Evolutionary conservation across 2,888 invertebrate species (phyloP).

Genomic region (Drosophila affinis): DNA sequence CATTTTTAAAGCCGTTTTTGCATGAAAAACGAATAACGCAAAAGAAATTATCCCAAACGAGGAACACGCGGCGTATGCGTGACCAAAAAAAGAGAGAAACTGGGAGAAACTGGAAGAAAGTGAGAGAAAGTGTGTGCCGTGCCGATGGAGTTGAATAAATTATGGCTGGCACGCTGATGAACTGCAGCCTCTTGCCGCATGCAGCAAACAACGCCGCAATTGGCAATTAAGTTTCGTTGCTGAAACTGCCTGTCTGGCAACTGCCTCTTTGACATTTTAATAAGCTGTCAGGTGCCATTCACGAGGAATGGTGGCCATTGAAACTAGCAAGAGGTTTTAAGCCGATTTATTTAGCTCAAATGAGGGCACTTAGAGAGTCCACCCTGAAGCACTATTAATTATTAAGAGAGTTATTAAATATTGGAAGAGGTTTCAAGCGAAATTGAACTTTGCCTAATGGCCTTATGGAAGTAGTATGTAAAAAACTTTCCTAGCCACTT

Average conservation of each 20-base stretch:
- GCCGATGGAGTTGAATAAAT: constrained; percentile 72
- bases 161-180: constrained; percentile 60
- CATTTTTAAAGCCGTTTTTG: constrained; percentile 53
- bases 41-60: constrained; percentile 38
- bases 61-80: constrained; percentile 55
- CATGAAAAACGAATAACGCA: constrained; percentile 10
- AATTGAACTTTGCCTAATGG: neutral
- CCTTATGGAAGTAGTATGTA: neutral
- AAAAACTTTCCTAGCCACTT: neutral
- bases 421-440: neutral
- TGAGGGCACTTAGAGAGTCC: constrained; percentile 1
- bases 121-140: constrained; percentile 8
- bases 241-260: constrained; percentile 13
- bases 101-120: too few species aligned
- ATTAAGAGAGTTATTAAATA: constrained; percentile 7
- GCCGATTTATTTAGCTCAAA: constrained; percentile 35
- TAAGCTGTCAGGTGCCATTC: constrained; percentile 62
- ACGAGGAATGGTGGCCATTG: constrained; percentile 17
- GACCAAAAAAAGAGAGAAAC: constrained; percentile 31
- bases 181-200: constrained; percentile 31
- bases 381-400: constrained; percentile 1
- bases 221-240: constrained; percentile 32
- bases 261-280: constrained; percentile 59
- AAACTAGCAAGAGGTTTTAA: constrained; percentile 34
- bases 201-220: constrained; percentile 21